Evolutionary conservation across 2,888 invertebrate species (phyloP).

Genomic region (Drosophila conformis): DNA sequence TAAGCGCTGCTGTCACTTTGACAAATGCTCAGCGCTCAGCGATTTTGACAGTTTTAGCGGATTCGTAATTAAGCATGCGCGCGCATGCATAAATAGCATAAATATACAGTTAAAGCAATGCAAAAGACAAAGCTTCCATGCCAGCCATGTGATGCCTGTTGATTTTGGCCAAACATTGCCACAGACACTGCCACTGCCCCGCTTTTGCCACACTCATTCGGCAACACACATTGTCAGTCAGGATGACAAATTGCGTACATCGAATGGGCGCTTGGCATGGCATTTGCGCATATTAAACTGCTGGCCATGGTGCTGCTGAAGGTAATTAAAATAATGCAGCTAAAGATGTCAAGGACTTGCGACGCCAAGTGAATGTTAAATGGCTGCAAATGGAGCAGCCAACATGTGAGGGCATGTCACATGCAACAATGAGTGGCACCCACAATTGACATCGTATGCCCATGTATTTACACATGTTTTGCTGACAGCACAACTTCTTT

Average conservation of each 20-base stretch:
- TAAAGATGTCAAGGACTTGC: constrained; percentile 75
- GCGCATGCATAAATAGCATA: constrained; percentile 77
- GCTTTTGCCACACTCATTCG: constrained; percentile 44
- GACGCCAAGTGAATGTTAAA: constrained; percentile 68
- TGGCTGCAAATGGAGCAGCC: constrained; percentile 28
- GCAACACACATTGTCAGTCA: constrained; percentile 37
- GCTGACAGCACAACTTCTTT: background rate
- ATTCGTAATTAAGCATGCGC: constrained; percentile 80
- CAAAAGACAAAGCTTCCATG: constrained; percentile 33
- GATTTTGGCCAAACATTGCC: constrained; percentile 44
- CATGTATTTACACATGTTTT: background rate
- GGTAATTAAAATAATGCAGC: constrained; percentile 75
- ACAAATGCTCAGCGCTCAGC: constrained; percentile 73
- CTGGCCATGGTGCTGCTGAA: constrained; percentile 26
- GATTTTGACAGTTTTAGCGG: constrained; percentile 82
- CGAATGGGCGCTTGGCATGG: constrained; percentile 35
- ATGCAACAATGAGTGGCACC: constrained; percentile 28
- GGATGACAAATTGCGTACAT: constrained; percentile 73
- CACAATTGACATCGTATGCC: constrained; percentile 10
- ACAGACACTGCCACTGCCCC: constrained; percentile 6
- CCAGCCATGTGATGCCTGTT: constrained; percentile 22
- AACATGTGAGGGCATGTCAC: constrained; percentile 12
- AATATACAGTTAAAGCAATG: constrained; percentile 38
- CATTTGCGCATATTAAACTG: constrained; percentile 46
- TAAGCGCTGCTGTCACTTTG: constrained; percentile 75